Evolutionary conservation across 2,113 vertebrate genomes (phyloP).

Genomic region (Saccopteryx leptura): DNA sequence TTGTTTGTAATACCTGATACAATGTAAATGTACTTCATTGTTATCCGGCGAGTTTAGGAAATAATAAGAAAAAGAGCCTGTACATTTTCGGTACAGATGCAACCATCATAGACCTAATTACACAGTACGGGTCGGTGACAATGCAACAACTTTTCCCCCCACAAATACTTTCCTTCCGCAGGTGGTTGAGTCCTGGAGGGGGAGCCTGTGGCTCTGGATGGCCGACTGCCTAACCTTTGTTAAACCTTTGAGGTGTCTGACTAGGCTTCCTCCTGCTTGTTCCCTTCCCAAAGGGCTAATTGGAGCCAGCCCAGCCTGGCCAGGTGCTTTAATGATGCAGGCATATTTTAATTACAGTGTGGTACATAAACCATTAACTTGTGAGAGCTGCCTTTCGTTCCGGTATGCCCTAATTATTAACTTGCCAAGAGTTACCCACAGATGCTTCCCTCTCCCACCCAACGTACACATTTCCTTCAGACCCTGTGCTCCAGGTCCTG

Average conservation of each 20-base stretch:
- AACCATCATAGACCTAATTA: too few relatives aligned
- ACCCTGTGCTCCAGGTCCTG: background rate
- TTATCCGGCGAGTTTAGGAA: background rate
- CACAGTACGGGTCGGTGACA: background rate
- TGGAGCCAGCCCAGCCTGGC: conserved; percentile 16
- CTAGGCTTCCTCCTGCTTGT: background rate
- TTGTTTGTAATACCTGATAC: background rate
- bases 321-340: conserved; percentile 50
- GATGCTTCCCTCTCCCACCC: background rate
- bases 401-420: conserved; percentile 8
- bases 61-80: background rate
- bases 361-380: conserved; percentile 37
- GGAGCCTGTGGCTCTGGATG: background rate
- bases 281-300: conserved; percentile 38
- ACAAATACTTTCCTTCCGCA: background rate
- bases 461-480: background rate
- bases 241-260: conserved; percentile 52
- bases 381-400: background rate
- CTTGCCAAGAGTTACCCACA: background rate
- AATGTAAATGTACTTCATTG: background rate
- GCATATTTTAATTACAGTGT: conserved; percentile 47
- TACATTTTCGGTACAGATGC: background rate
- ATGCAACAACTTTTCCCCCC: background rate
- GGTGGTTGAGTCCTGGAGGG: background rate
- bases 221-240: background rate